Base-by-base conservation (phyloP, 2,113 vertebrate genomes). In the Odontesthes bonariensis region DNA sequence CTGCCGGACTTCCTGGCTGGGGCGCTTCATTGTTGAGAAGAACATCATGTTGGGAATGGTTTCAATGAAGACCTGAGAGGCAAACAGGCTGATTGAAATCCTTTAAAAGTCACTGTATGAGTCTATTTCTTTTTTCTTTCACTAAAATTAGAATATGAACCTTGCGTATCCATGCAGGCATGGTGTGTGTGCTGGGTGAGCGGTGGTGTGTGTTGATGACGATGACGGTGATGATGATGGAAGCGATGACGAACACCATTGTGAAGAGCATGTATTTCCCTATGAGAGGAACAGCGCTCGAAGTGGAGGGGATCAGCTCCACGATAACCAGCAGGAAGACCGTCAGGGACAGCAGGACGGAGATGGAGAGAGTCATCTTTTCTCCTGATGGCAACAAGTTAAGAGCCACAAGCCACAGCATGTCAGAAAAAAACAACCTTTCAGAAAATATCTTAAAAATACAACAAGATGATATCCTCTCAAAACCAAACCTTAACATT, bases 191-290 rank as follows among this genome's bases (percentile, higher is more conserved):
- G 92, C 96, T 99, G 46, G 98, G 98, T 0, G 97, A 97, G 79
- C 98, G 97, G 91, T 99, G 98, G 81, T 99, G 98, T 0, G 95
- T 98, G 89, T 99, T 99, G 94, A 99, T 99, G 89, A 99, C 94
- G 3, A 99, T 95, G 71, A 99, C 97, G 0, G 98, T 99, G 94
- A 99, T 97, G 87, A 99, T 96, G 94, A 99, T 99, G 16, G 98
- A 98, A 0, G 96, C 90, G 0, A 98, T 98, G 91, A 99, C 98
- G 0, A 99, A 96, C 68, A 99, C 96, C 98, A 99, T 99, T n/a
- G 98, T 99, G 76, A 99, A 99, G 59, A 99, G 85, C 97, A 99
- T 99, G 93, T 99, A 99, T 86, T 98, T 99, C 78, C 97, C 98
- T 1, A 99, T 99, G 79, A 99, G 89, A 1, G 98, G 98, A 72